phyloP scores from a whole-genome alignment of 2,113 vertebrate species.

The Geothlypis trichas region DNA sequence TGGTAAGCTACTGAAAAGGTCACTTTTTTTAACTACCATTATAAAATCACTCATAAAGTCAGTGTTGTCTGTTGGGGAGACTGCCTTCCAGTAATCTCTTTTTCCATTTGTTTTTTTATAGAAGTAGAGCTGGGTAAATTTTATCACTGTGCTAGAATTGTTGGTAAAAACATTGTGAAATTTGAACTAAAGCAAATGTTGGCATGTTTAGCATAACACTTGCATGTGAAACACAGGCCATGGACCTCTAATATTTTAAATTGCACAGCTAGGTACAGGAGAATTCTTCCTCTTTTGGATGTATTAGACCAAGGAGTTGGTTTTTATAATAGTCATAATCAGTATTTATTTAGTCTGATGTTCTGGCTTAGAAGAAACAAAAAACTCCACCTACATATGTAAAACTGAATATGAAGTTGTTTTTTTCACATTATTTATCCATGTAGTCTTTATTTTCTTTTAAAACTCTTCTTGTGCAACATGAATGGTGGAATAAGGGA shows the following conservation, averaged over 20 bases:
- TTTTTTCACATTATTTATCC: neutral
- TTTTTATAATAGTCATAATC: neutral
- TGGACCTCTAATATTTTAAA: neutral
- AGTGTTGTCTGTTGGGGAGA: neutral
- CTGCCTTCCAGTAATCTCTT: neutral
- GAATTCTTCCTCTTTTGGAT: neutral
- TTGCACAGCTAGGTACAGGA: neutral
- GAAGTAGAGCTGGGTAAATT: neutral
- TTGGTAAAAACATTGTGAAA: neutral
- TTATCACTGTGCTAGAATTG: neutral
- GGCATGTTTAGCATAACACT: neutral
- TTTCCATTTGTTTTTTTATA: neutral
- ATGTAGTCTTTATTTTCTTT: neutral
- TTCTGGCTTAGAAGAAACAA: neutral
- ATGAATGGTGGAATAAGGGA: neutral
- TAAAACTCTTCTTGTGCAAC: neutral
- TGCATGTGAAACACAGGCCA: neutral
- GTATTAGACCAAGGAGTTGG: neutral
- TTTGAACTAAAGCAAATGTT: neutral
- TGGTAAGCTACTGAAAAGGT: neutral
- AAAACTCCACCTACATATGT: neutral
- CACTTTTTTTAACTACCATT: neutral
- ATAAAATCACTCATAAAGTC: neutral
- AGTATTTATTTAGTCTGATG: neutral
- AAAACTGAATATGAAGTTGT: neutral